Evolutionary conservation across 2,888 invertebrate genomes (phyloP).

Genomic region (Diachrysia chrysitis): DNA sequence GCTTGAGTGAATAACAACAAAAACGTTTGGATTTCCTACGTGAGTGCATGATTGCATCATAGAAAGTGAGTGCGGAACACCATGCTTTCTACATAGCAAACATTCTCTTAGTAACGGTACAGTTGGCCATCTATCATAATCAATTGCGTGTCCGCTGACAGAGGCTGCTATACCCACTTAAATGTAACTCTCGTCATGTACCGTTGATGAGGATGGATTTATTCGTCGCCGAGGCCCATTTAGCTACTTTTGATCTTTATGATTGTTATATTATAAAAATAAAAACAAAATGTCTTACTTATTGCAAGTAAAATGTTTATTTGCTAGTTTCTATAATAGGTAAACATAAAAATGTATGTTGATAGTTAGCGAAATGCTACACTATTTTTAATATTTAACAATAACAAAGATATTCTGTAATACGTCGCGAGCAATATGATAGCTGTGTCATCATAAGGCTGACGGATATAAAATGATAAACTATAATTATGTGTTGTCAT

Average conservation of each 20-base stretch:
- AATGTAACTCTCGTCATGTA: constrained; percentile 55
- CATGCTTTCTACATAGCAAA: constrained; percentile 31
- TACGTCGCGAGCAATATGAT: constrained; percentile 36
- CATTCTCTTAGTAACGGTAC: constrained; percentile 55
- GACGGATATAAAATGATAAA: constrained; percentile 59
- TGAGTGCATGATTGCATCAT: constrained; percentile 24
- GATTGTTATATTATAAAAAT: constrained; percentile 11
- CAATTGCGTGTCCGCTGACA: constrained; percentile 71
- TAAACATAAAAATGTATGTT: constrained; percentile 14
- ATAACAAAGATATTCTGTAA: constrained; percentile 28
- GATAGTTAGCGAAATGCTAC: constrained; percentile 13
- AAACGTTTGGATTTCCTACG: constrained; percentile 8
- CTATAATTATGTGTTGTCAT: constrained; percentile 40
- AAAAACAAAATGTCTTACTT: not conserved
- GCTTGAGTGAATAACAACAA: not conserved
- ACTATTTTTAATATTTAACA: constrained; percentile 22
- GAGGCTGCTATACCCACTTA: constrained; percentile 43
- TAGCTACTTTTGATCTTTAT: constrained; percentile 42
- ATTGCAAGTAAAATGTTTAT: constrained; percentile 23
- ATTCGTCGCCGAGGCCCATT: constrained; percentile 56
- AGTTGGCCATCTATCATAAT: constrained; percentile 69
- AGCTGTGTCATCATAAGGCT: constrained; percentile 49
- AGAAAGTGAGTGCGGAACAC: constrained; percentile 43
- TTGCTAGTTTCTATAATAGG: constrained; percentile 12
- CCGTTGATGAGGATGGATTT: constrained; percentile 66